These are phyloP conservation scores for Vanessa tameamea DNA, from an alignment of 1,140 invertebrate species.

Conservation along the genomic window DNA sequence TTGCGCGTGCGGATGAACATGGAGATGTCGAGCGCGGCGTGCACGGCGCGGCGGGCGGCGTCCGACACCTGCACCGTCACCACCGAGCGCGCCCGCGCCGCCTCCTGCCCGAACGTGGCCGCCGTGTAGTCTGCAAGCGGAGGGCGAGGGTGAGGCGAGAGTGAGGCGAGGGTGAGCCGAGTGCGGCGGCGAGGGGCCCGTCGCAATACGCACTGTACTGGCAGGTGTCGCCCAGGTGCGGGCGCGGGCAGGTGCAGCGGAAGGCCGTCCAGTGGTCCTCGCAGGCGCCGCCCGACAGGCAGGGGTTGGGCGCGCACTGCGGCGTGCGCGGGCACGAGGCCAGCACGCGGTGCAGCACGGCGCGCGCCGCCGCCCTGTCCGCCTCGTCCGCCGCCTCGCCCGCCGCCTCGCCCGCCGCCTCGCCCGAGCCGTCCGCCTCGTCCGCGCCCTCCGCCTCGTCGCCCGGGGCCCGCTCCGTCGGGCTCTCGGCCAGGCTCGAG, in stretches of 20 bases:
- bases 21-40: conserved; percentile 92
- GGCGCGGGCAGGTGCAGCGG: conserved; percentile 91
- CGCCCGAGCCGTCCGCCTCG: conserved; percentile 24
- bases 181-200: conserved; percentile 83
- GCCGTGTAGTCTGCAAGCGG: conserved; percentile 87
- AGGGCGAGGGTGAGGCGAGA: conserved; percentile 92
- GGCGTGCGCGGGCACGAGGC: conserved; percentile 88
- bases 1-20: conserved; percentile 95
- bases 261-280: conserved; percentile 94
- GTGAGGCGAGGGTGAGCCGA: too few relatives aligned
- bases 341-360: conserved; percentile 70
- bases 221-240: conserved; percentile 92
- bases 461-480: conserved; percentile 21
- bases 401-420: conserved; percentile 21
- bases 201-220: conserved; percentile 85
- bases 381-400: conserved; percentile 25
- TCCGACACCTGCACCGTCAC: conserved; percentile 87
- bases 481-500: conserved; percentile 29
- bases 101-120: conserved; percentile 94
- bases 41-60: conserved; percentile 85
- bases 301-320: conserved; percentile 93
- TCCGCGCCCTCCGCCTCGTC: conserved; percentile 24
- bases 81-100: conserved; percentile 86
- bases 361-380: conserved; percentile 35
- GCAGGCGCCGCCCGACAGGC: conserved; percentile 91